Base-by-base conservation (phyloP, 2,797 vertebrate species). In the Lindbergichthys nudifrons region DNA sequence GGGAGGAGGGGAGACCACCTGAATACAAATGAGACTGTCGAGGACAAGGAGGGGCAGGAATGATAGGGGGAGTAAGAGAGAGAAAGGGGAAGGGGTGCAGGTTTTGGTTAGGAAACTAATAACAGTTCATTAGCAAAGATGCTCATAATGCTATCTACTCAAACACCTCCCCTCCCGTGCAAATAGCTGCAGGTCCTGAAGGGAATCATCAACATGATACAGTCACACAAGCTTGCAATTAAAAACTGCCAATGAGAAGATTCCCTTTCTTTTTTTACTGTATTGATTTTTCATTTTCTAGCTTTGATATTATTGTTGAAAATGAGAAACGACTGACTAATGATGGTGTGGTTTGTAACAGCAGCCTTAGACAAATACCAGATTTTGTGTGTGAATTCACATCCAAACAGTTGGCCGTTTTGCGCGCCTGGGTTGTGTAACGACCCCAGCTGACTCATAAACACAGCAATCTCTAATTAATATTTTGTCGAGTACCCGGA, bases 21-120 rank as follows among this genome's bases (percentile, higher is more conserved):
- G 92, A 91, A 93, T 93, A 91, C 92, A 84, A 89, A 93, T 92
- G 78, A 91, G 87, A 67, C 51, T 79, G 83, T 70, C 41, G 32
- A 86, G 65, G 71, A 65, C 19, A 39, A 81, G 76, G 77, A 85
- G 77, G 85, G 79, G 77, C 67, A 58, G 70, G 45, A 57, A 60
- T 26, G 76, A 73, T 30, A 18, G 74, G 69, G 69, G 71, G 32
- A 36, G 32, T 7, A 36, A 18, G 48, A 56, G 56, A 57, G 54
- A 53, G 54, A 66, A 73, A 85, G 32, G 8, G 8, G 32, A 36
- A 32, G 8, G 32, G 32, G 75, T 77, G 82, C 76, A 81, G 79
- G 74, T 79, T 80, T 79, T 41, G 78, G 87, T 80, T 69, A 43
- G 79, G 77, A 73, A 87, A 80, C 75, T 76, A 81, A 81, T 79